Conservation (phyloP, 2,797 vertebrate species). For the Crenichthys baileyi region DNA sequence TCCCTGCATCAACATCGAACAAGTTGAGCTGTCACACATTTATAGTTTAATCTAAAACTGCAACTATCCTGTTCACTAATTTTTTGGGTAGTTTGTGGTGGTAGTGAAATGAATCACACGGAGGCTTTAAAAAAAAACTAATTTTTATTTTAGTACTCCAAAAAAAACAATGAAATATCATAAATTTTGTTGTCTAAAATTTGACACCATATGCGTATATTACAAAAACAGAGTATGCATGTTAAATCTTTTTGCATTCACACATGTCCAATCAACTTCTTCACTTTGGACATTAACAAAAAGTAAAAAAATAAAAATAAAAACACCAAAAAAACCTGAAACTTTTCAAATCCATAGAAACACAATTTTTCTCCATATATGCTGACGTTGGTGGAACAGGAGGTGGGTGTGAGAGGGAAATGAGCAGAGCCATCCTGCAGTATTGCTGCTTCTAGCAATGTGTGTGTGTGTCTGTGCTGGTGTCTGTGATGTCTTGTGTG, state of each 20-base stretch:
- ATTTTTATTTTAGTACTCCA: neutral
- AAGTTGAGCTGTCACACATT: neutral
- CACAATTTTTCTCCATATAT: slow-evolving; percentile 67
- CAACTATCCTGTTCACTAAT: too few relatives aligned
- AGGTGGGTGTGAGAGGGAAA: slow-evolving; percentile 63
- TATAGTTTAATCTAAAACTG: too few relatives aligned
- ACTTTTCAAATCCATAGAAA: slow-evolving; percentile 66
- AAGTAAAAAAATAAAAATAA: neutral
- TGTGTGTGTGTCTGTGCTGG: slow-evolving; percentile 52
- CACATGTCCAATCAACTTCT: neutral
- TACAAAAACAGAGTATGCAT: neutral
- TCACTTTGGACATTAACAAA: slow-evolving; percentile 24
- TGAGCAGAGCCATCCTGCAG: slow-evolving; percentile 65
- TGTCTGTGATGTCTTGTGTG: slow-evolving; percentile 49
- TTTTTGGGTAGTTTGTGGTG: too few relatives aligned
- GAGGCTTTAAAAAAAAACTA: neutral
- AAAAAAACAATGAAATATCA: neutral
- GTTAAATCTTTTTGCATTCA: neutral
- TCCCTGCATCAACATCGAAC: neutral
- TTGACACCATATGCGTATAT: neutral
- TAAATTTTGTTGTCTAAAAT: neutral
- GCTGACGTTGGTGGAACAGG: slow-evolving; percentile 56
- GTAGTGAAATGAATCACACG: neutral
- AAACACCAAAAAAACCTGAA: slow-evolving; percentile 24
- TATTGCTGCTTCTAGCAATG: slow-evolving; percentile 71